A percentile compares a stretch with the other conserved stretches of the same genome.
Conservation (phyloP, 2,888 invertebrate genomes). For the Spialia ferax region DNA sequence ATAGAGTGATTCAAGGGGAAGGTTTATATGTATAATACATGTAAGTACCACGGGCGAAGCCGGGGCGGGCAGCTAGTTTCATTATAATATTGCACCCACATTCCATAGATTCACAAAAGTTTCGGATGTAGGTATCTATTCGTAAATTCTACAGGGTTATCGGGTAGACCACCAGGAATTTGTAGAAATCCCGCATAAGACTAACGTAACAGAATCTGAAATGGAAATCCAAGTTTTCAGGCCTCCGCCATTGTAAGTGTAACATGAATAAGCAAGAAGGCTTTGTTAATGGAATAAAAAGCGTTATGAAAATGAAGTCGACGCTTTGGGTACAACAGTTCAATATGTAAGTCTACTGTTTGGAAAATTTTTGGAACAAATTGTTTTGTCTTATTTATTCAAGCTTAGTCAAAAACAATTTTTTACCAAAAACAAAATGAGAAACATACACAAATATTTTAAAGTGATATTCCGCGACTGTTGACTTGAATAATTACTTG, state of each 20-base stretch:
- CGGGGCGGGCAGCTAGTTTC: too few species aligned
- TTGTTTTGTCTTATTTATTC: not conserved
- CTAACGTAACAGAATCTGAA: constrained; percentile 34
- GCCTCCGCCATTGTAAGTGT: constrained; percentile 27
- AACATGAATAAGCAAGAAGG: constrained; percentile 33
- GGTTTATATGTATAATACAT: too few species aligned
- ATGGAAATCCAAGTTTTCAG: constrained; percentile 32
- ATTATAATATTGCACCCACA: too few species aligned
- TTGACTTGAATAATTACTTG: too few species aligned
- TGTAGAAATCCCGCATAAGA: constrained; percentile 25
- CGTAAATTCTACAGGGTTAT: not conserved
- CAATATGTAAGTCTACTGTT: constrained; percentile 5
- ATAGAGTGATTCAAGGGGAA: too few species aligned
- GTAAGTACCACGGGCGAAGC: too few species aligned
- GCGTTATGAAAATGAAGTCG: constrained; percentile 30
- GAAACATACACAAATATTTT: too few species aligned
- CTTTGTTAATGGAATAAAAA: constrained; percentile 33
- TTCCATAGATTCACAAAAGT: not conserved
- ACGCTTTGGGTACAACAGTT: not conserved
- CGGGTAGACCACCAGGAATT: not conserved
- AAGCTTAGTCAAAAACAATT: too few species aligned
- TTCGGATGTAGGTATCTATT: not conserved
- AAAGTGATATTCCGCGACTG: too few species aligned
- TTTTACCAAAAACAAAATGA: too few species aligned
- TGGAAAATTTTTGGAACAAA: not conserved